Percentiles rank a stretch among this genome's conserved stretches.
Evolutionary conservation across 1,140 invertebrate genomes (phyloP).

Genomic region (Drosophila kanapiae): DNA sequence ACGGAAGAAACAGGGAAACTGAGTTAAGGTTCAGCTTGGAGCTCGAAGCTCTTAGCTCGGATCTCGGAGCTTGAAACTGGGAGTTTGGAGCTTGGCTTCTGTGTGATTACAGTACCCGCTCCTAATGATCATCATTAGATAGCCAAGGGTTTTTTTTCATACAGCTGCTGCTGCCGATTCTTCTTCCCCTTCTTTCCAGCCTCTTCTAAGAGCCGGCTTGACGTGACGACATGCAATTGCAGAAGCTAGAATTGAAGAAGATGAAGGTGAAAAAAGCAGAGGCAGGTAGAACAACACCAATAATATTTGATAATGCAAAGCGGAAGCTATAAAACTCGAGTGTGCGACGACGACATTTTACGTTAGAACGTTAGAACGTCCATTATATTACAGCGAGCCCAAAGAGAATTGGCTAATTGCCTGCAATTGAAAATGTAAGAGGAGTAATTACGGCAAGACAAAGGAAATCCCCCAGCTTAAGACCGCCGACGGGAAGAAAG

Average conservation of each 20-base stretch:
- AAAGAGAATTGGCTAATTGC: conserved; percentile 76
- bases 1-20: conserved; percentile 38
- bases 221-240: conserved; percentile 78
- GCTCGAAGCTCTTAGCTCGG: background rate
- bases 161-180: conserved; percentile 15
- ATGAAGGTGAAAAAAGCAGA: conserved; percentile 16
- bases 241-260: conserved; percentile 18
- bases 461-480: conserved; percentile 19
- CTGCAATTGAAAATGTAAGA: conserved; percentile 59
- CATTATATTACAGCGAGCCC: conserved; percentile 21
- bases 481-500: conserved; percentile 16
- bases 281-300: conserved; percentile 52
- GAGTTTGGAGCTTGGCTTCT: conserved; percentile 29
- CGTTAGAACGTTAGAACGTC: conserved; percentile 39
- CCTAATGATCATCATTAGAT: conserved; percentile 81
- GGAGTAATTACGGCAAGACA: conserved; percentile 8
- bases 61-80: background rate
- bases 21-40: conserved; percentile 29
- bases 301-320: conserved; percentile 83
- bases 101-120: conserved; percentile 68
- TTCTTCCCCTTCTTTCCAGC: background rate
- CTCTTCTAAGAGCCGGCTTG: conserved; percentile 24
- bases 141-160: conserved; percentile 68
- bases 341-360: conserved; percentile 53
- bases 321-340: conserved; percentile 73